These are phyloP conservation scores for Bombylius discolor DNA, from an alignment of 2,888 invertebrate genomes.

Conservation along the genomic window DNA sequence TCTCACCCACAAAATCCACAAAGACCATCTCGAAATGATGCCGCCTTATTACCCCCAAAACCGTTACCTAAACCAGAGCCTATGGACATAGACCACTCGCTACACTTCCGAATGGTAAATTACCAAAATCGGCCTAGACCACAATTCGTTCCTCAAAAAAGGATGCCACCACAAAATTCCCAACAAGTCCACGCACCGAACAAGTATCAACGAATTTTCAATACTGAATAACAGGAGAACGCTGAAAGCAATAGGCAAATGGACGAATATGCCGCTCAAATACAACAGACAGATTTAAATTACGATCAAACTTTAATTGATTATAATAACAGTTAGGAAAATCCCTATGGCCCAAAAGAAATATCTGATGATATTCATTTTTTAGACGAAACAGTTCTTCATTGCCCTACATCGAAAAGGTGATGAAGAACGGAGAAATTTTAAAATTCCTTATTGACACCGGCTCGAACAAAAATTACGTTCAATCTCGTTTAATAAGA, in stretches of 20 bases:
- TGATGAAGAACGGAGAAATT: conserved; percentile 2
- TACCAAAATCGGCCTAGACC: conserved; percentile 6
- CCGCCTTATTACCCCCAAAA: conserved; percentile 3
- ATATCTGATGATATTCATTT: conserved; percentile 4
- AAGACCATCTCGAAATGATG: background rate
- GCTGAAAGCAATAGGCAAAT: background rate
- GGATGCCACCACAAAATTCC: background rate
- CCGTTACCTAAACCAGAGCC: conserved; percentile 10
- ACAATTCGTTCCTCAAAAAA: background rate
- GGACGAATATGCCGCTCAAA: background rate
- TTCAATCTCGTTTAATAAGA: conserved; percentile 1
- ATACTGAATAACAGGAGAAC: background rate
- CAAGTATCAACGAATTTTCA: background rate
- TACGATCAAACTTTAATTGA: background rate
- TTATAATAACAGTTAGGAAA: background rate
- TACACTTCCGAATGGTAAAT: conserved; percentile 8
- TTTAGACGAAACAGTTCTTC: conserved; percentile 12
- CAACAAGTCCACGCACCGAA: background rate
- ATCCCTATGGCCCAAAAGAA: background rate
- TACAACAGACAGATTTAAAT: background rate
- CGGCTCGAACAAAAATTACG: conserved; percentile 6
- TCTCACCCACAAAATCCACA: background rate
- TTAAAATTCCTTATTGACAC: conserved; percentile 9
- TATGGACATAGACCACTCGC: conserved; percentile 10
- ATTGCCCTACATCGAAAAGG: conserved; percentile 8